phyloP scores from a whole-genome alignment of 2,888 invertebrate genomes.

The Papilio elwesi region DNA sequence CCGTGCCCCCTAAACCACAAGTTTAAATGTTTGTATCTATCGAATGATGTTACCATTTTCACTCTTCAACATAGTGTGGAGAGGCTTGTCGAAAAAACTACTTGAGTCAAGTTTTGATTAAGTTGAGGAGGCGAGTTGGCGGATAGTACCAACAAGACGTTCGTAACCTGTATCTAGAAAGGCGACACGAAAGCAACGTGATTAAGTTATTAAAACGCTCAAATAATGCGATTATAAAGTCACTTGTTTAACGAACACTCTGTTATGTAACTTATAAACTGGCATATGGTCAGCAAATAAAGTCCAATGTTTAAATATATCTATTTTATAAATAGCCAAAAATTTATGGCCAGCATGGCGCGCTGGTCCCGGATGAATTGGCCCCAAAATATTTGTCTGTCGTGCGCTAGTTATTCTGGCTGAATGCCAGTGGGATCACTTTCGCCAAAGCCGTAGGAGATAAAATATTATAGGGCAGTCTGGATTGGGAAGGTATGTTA shows the following conservation, averaged over 20 bases:
- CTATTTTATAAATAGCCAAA: conserved; percentile 69
- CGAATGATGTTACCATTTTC: too few relatives aligned
- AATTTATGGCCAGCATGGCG: conserved; percentile 67
- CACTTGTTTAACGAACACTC: background rate
- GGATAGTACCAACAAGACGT: background rate
- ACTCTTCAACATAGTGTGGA: too few relatives aligned
- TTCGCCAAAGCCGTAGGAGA: conserved; percentile 70
- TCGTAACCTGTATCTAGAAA: background rate
- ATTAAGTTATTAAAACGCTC: conserved; percentile 5
- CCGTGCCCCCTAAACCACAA: too few relatives aligned
- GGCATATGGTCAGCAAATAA: conserved; percentile 53
- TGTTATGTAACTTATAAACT: background rate
- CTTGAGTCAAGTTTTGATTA: too few relatives aligned
- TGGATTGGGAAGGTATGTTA: conserved; percentile 51
- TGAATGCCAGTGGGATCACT: conserved; percentile 77
- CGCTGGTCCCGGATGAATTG: conserved; percentile 71
- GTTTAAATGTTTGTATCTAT: too few relatives aligned
- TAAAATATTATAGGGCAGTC: conserved; percentile 66
- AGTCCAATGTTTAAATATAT: conserved; percentile 73
- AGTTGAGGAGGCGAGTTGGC: too few relatives aligned
- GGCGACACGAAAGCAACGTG: too few relatives aligned
- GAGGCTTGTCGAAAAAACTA: too few relatives aligned
- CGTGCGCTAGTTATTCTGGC: conserved; percentile 66
- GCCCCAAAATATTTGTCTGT: conserved; percentile 80
- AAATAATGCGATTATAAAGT: background rate